Evolutionary conservation across 2,888 invertebrate genomes (phyloP).

Genomic region (Tanytarsus gracilentus): DNA sequence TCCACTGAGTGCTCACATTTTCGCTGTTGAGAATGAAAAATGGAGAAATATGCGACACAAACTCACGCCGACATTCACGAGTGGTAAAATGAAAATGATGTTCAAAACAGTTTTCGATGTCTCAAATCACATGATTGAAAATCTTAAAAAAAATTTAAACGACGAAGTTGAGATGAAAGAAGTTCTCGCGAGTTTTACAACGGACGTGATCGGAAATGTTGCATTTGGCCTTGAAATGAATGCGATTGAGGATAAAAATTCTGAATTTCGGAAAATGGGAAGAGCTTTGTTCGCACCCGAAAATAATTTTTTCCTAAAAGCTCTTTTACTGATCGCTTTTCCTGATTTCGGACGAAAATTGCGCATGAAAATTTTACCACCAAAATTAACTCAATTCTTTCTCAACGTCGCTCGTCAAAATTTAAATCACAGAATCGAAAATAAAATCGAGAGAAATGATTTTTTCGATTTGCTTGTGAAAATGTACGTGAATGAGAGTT

Average conservation of each 20-base stretch:
- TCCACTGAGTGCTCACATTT: conserved; percentile 38
- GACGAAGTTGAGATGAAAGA: conserved; percentile 42
- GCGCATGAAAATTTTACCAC: conserved; percentile 34
- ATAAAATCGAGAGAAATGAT: conserved; percentile 46
- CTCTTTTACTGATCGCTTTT: background rate
- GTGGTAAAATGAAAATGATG: conserved; percentile 46
- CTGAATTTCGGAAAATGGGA: conserved; percentile 37
- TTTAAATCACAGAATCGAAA: conserved; percentile 44
- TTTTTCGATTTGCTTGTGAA: conserved; percentile 46
- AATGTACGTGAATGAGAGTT: conserved; percentile 23
- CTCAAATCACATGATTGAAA: conserved; percentile 30
- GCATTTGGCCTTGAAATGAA: conserved; percentile 46
- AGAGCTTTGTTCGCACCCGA: conserved; percentile 23
- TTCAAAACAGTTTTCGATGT: conserved; percentile 32
- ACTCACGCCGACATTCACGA: conserved; percentile 45
- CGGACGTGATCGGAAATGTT: conserved; percentile 46
- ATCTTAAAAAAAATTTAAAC: conserved; percentile 20
- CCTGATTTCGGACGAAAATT: conserved; percentile 29
- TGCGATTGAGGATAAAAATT: conserved; percentile 40
- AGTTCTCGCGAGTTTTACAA: conserved; percentile 42
- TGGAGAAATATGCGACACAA: conserved; percentile 45
- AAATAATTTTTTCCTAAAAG: conserved; percentile 19
- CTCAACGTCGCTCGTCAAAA: conserved; percentile 44
- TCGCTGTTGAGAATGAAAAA: conserved; percentile 39
- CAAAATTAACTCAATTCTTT: conserved; percentile 43